A percentile compares a stretch with the other conserved stretches of the same genome.
Conservation (phyloP, 2,888 invertebrate genomes). For the Deilephila elpenor region DNA sequence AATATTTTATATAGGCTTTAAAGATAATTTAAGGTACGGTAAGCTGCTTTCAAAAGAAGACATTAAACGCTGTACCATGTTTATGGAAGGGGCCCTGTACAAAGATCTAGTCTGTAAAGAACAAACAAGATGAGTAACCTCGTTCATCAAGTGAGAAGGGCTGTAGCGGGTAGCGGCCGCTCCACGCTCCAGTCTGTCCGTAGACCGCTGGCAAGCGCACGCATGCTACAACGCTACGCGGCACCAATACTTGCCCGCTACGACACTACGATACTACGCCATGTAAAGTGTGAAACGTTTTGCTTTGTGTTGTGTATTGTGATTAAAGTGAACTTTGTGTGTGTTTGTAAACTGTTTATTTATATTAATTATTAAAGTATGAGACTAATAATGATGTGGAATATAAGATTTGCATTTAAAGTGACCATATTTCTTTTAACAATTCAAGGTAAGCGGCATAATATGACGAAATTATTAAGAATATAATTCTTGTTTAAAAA, state of each 20-base stretch:
- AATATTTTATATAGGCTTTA: neutral
- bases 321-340: slow-evolving; percentile 40
- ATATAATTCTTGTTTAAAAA: no score
- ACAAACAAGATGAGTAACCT: slow-evolving; percentile 61
- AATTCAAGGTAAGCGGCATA: slow-evolving; percentile 52
- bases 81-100: slow-evolving; percentile 54
- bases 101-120: slow-evolving; percentile 59
- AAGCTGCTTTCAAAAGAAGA: slow-evolving; percentile 45
- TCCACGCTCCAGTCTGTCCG: slow-evolving; percentile 52
- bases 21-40: slow-evolving; percentile 5
- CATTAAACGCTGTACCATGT: slow-evolving; percentile 48
- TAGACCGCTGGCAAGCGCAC: slow-evolving; percentile 51
- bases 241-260: slow-evolving; percentile 38
- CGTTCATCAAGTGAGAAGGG: slow-evolving; percentile 53
- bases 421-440: slow-evolving; percentile 53
- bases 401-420: slow-evolving; percentile 48
- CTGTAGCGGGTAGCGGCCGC: slow-evolving; percentile 44
- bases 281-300: slow-evolving; percentile 30
- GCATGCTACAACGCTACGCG: slow-evolving; percentile 28
- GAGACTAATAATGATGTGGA: slow-evolving; percentile 53
- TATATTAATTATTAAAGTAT: slow-evolving; percentile 40
- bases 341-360: slow-evolving; percentile 35
- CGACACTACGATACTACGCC: slow-evolving; percentile 48
- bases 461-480: no score
- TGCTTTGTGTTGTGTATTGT: slow-evolving; percentile 43